Evolutionary conservation across 2,888 invertebrate species (phyloP).

Genomic region (Scaptomyza flava): DNA sequence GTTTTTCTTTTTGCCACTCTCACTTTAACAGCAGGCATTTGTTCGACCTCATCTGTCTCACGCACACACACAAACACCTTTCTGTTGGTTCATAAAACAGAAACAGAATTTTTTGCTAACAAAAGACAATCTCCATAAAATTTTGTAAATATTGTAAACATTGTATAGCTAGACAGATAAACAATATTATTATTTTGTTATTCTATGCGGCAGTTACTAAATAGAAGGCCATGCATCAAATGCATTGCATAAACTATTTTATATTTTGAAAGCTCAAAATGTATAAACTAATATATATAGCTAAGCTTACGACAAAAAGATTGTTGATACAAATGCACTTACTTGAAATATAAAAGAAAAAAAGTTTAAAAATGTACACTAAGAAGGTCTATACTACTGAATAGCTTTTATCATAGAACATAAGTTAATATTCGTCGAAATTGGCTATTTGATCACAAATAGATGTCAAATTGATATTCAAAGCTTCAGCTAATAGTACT

Average conservation of each 20-base stretch:
- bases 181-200: conserved; percentile 3
- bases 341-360: no score
- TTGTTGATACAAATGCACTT: no score
- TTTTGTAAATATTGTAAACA: conserved; percentile 36
- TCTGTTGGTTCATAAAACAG: conserved; percentile 32
- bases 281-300: not conserved
- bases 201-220: not conserved
- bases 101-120: conserved; percentile 29
- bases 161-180: conserved; percentile 19
- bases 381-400: no score
- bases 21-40: conserved; percentile 53
- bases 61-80: conserved; percentile 6
- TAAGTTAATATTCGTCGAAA: no score
- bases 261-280: no score
- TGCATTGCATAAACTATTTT: not conserved
- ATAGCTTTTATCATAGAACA: not conserved
- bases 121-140: conserved; percentile 37
- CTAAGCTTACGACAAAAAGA: not conserved
- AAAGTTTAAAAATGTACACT: no score
- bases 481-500: not conserved
- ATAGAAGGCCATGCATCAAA: not conserved
- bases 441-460: not conserved
- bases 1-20: conserved; percentile 51
- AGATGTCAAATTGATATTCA: not conserved
- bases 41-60: conserved; percentile 23